Base-by-base conservation (phyloP, 1,140 invertebrate genomes). In the Ooceraea biroi region DNA sequence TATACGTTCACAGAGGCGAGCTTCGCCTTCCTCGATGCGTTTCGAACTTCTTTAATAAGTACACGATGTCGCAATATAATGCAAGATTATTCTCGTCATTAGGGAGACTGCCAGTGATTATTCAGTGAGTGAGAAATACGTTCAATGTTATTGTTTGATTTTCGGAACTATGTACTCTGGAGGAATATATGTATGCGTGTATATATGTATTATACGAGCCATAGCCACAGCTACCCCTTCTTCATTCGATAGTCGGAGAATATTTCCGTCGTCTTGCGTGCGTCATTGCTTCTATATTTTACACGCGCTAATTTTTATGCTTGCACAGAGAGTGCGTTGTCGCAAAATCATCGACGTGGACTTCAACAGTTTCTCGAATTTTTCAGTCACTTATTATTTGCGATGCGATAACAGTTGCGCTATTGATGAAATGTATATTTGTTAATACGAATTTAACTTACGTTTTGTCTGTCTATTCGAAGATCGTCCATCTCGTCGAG, bases 401-500 rank as follows among this genome's bases (percentile, higher is more conserved):
- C n/a, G n/a, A n/a, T n/a, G n/a, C n/a, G n/a, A n/a, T n/a, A n/a
- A n/a, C n/a, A n/a, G n/a, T n/a, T n/a, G n/a, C n/a, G n/a, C n/a
- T n/a, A n/a, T n/a, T n/a, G n/a, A n/a, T n/a, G n/a, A n/a, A n/a
- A n/a, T n/a, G n/a, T 25, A 48, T 5, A 3, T 46, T 41, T 11
- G 3, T 58, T 73, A 46, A 48, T 25, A n/a, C n/a, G 14, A 50
- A 68, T 55, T n/a, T 3, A 7, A 61, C 44, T 88, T 88, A 93
- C 93, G 89, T 93, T 92, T 22, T 91, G 87, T 10, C 90, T 90
- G 11, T 90, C 89, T 55, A 92, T 93, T 57, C 91, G 89, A 11
- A 93, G 87, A 69, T 90, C 88, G 52, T 91, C 92, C 92, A 93
- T 94, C 61, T 91, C 87, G 88, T 93, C 86, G 11, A 94, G 89